These are phyloP conservation scores for Anseranas semipalmata DNA, from an alignment of 2,113 vertebrate genomes.

Conservation along the genomic window DNA sequence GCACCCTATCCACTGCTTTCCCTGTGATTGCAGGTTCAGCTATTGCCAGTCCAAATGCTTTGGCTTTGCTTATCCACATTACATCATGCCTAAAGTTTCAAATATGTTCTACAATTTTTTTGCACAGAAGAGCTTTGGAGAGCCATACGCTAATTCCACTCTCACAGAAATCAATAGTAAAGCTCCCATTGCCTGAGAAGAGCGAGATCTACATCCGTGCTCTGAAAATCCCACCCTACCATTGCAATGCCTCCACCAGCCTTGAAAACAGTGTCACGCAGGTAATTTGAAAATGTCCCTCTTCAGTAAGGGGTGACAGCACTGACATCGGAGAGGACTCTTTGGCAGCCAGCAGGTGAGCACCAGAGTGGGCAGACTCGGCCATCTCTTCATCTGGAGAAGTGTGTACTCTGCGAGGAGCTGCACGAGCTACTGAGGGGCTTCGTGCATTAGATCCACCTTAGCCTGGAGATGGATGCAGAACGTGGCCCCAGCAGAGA, in stretches of 20 bases:
- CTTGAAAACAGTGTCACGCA: neutral
- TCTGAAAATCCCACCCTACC: neutral
- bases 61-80: neutral
- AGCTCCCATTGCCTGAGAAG: neutral
- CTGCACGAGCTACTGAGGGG: accelerated
- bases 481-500: neutral
- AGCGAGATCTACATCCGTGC: neutral
- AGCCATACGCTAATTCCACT: neutral
- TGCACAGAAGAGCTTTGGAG: neutral
- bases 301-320: neutral
- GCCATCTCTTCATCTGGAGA: neutral
- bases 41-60: neutral
- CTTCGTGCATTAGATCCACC: neutral
- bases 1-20: neutral
- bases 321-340: neutral
- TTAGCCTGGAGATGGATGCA: neutral
- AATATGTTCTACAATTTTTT: neutral
- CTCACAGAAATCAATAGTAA: neutral
- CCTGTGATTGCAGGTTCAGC: neutral
- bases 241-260: neutral
- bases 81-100: neutral
- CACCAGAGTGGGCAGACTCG: neutral
- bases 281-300: neutral
- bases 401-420: accelerated
- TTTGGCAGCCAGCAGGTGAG: neutral